Evolutionary conservation across 2,797 vertebrate species (phyloP).

Genomic region (Simalia tracyae): DNA sequence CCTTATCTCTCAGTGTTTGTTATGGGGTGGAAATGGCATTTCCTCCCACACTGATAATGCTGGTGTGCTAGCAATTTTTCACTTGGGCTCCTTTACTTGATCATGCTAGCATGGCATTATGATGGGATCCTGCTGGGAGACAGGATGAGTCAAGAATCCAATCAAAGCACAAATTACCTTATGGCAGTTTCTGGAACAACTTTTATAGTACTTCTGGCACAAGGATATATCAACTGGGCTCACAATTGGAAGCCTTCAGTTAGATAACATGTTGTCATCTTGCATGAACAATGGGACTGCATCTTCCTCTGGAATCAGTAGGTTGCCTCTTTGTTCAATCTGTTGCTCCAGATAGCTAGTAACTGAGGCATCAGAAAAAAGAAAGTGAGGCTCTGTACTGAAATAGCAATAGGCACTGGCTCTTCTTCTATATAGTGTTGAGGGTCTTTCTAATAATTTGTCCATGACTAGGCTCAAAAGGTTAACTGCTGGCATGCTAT

Average conservation of each 20-base stretch:
- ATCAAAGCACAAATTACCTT: neutral
- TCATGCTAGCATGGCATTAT: neutral
- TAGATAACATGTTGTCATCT: neutral
- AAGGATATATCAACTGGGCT: neutral
- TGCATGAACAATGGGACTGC: neutral
- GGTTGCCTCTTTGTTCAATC: neutral
- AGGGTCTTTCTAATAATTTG: neutral
- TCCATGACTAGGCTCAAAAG: neutral
- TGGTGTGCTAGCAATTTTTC: neutral
- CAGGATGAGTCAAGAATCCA: neutral
- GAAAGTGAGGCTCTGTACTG: neutral
- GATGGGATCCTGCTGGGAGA: neutral
- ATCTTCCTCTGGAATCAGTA: neutral
- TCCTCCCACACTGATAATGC: too few relatives aligned
- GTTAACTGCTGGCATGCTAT: neutral
- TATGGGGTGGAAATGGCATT: too few relatives aligned
- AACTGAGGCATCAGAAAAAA: neutral
- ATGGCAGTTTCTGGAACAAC: neutral
- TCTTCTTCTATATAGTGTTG: neutral
- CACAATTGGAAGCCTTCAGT: neutral
- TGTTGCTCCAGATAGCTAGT: neutral
- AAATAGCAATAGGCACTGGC: neutral
- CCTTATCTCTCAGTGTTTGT: too few relatives aligned
- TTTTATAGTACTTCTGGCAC: neutral
- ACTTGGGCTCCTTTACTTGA: neutral